Conservation (phyloP, 2,113 vertebrate genomes). For the Cyphomyrus discorhynchus region DNA sequence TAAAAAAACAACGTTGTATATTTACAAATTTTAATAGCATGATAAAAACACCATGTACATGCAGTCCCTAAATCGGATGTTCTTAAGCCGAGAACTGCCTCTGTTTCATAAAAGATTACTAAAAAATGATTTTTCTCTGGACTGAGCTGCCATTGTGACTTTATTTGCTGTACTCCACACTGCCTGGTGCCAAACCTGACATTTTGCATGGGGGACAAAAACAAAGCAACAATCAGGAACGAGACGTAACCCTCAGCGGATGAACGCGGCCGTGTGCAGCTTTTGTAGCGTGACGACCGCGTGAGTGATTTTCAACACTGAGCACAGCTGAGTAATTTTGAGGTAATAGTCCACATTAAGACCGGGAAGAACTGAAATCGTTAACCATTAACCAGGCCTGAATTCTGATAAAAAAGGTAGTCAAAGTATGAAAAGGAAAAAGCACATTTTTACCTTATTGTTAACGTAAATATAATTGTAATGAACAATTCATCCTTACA, state of each 20-base stretch:
- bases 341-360: background rate
- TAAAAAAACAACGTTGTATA: background rate
- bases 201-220: background rate
- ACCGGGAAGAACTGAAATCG: background rate
- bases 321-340: background rate
- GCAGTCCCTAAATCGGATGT: background rate
- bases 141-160: background rate
- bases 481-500: background rate
- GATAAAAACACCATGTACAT: background rate
- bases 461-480: background rate
- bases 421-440: background rate
- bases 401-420: background rate
- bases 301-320: background rate
- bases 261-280: background rate
- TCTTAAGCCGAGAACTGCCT: background rate
- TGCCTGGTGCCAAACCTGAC: background rate
- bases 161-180: background rate
- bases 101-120: background rate
- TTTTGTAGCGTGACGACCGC: background rate
- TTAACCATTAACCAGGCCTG: background rate
- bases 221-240: background rate
- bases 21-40: background rate
- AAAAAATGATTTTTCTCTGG: background rate
- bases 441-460: background rate
- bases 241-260: background rate